Evolutionary conservation across 2,797 vertebrate genomes (phyloP), one percentile per base, ranked within the genome.

Genomic region (Lemur catta): DNA sequence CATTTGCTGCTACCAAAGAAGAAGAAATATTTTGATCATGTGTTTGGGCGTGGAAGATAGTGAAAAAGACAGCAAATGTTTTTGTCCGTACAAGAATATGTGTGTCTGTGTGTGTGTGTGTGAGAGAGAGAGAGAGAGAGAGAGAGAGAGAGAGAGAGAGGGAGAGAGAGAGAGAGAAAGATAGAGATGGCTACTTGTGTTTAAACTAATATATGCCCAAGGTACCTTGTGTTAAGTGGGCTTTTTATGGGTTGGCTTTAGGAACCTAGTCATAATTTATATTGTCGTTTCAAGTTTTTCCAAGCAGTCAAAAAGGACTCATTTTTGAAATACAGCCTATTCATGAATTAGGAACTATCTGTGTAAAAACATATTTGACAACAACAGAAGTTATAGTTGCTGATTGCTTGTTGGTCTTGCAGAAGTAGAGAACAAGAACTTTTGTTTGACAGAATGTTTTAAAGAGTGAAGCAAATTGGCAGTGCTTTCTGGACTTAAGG

Each of bases 271-370:
- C 35, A 75, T 84, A 76, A 78, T 87, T 86, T 95, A 67, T 43
- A 65, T 75, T 81, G 20, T 82, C 86, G 94, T 69, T 89, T 67
- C 30, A 94, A 35, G 50, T 91, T 94, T 41, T 85, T 87, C 46
- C 55, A 72, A 65, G 82, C 38, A 84, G 30, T 59, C 28, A 63
- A 9, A 78, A 93, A 93, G 9, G 72, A 38, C 13, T 72, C 9
- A 57, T 87, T 78, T 78, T 82, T 17, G 7, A 74, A 18, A 88
- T 93, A 78, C 14, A 87, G 18, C 33, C 11, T 87, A 11, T 74
- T 82, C 12, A 82, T 87, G 52, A 82, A 0, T 91, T 93, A 33
- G 61, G 12, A 93, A 48, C 46, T 86, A n/a, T 76, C 43, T 79
- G 15, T 71, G 6, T 88, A 81, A 69, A 81, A 88, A 65, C 35